phyloP scores from a whole-genome alignment of 2,797 vertebrate genomes.

The Linurgus olivaceus region DNA sequence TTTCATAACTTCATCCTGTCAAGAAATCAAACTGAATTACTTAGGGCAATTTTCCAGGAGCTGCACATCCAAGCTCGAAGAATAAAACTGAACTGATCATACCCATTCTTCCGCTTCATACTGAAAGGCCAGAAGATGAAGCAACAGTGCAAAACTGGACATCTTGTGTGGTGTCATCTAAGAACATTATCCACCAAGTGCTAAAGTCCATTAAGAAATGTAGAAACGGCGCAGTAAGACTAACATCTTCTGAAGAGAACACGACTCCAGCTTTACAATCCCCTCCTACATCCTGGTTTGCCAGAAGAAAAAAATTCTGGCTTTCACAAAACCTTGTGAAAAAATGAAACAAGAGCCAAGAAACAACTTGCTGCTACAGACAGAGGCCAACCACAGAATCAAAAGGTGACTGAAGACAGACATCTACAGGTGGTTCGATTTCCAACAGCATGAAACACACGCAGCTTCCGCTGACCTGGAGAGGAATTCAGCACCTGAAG shows the following conservation, averaged over 20 bases:
- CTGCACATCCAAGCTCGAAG: not conserved
- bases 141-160: not conserved
- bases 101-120: not conserved
- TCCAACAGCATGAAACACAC: not conserved
- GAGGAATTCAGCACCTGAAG: not conserved
- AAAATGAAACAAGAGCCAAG: not conserved
- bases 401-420: constrained; percentile 28
- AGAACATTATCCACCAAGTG: not conserved
- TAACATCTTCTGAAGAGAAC: not conserved
- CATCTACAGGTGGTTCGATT: constrained; percentile 30
- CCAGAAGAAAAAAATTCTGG: not conserved
- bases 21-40: constrained; percentile 47
- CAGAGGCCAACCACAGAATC: not conserved
- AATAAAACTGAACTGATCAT: not conserved
- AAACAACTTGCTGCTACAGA: not conserved
- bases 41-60: constrained; percentile 46
- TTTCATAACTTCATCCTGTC: constrained; percentile 55
- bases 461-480: not conserved
- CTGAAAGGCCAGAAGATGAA: not conserved
- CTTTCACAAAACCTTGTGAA: not conserved
- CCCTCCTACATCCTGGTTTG: not conserved
- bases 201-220: not conserved
- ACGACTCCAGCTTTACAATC: not conserved
- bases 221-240: not conserved
- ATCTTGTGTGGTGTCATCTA: not conserved